These are phyloP conservation scores for Sarcophaga variegata DNA, from an alignment of 2,888 invertebrate species.

Conservation along the genomic window DNA sequence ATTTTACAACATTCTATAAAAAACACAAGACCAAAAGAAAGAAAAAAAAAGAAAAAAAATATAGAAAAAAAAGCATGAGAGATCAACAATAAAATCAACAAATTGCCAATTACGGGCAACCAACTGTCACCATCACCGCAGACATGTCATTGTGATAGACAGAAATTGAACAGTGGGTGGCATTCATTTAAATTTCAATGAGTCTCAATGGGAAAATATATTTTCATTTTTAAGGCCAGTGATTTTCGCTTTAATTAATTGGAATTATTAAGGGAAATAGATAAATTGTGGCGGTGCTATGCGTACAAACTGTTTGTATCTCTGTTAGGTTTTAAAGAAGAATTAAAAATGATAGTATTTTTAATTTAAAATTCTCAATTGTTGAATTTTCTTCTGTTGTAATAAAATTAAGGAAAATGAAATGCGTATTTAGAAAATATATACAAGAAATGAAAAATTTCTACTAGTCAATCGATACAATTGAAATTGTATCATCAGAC, in stretches of 20 bases:
- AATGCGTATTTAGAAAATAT: too few relatives aligned
- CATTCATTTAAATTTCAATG: slow-evolving; percentile 22
- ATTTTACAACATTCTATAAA: background rate
- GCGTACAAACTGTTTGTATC: background rate
- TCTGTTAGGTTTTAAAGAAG: background rate
- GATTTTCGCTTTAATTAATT: slow-evolving; percentile 16
- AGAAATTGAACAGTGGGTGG: slow-evolving; percentile 29
- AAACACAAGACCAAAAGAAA: background rate
- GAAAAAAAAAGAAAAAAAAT: background rate
- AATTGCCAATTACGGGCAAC: slow-evolving; percentile 48
- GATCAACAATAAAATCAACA: slow-evolving; percentile 24
- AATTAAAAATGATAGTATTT: too few relatives aligned
- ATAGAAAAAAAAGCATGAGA: background rate
- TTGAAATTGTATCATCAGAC: too few relatives aligned
- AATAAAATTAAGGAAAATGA: too few relatives aligned
- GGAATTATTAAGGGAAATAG: slow-evolving; percentile 6
- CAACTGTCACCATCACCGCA: slow-evolving; percentile 47
- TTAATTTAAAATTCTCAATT: too few relatives aligned
- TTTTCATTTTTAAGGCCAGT: slow-evolving; percentile 3
- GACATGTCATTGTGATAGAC: slow-evolving; percentile 40
- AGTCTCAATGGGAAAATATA: background rate
- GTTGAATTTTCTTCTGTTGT: too few relatives aligned
- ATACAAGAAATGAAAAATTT: too few relatives aligned
- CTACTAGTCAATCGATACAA: too few relatives aligned
- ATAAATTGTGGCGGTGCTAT: background rate